These are phyloP conservation scores for Phanerotoma sp. DNA, from an alignment of 2,888 invertebrate genomes.

Conservation along the genomic window DNA sequence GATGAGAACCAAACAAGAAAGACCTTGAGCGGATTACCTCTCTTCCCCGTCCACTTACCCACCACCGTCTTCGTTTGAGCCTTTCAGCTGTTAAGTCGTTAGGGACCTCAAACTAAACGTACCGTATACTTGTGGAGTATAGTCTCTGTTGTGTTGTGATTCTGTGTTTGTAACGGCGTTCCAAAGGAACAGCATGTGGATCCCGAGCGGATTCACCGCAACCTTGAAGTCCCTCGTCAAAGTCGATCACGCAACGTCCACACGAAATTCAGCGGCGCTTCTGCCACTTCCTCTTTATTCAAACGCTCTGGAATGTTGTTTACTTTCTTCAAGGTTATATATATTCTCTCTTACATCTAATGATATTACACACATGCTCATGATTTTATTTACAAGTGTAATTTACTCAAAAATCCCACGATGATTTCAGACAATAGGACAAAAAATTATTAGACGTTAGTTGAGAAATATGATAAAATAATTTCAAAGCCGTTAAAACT, in stretches of 20 bases:
- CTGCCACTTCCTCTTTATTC: slow-evolving; percentile 14
- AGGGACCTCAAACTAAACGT: not conserved
- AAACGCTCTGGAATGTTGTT: slow-evolving; percentile 24
- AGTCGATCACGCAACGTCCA: slow-evolving; percentile 13
- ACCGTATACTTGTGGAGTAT: not conserved
- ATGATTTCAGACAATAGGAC: too few relatives aligned
- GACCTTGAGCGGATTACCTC: slow-evolving; percentile 31
- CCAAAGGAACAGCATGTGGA: slow-evolving; percentile 6
- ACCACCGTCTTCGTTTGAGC: not conserved
- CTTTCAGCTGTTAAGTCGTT: slow-evolving; percentile 13
- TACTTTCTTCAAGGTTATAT: slow-evolving; percentile 16
- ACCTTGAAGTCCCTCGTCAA: slow-evolving; percentile 15
- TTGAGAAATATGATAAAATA: too few relatives aligned
- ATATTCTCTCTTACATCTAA: not conserved
- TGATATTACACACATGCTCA: not conserved
- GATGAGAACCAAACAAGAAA: slow-evolving; percentile 32
- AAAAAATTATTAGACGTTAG: too few relatives aligned
- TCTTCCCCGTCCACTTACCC: too few relatives aligned
- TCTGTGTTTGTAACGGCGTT: slow-evolving; percentile 16
- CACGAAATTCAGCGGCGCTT: slow-evolving; percentile 3
- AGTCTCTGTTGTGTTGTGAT: not conserved
- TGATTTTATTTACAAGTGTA: not conserved
- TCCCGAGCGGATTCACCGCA: not conserved
- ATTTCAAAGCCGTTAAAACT: too few relatives aligned
- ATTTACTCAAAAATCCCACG: not conserved